Percentiles rank a stretch among this genome's conserved stretches.
phyloP scores from a whole-genome alignment of 1,140 invertebrate genomes.

The Oncopeltus fasciatus region DNA sequence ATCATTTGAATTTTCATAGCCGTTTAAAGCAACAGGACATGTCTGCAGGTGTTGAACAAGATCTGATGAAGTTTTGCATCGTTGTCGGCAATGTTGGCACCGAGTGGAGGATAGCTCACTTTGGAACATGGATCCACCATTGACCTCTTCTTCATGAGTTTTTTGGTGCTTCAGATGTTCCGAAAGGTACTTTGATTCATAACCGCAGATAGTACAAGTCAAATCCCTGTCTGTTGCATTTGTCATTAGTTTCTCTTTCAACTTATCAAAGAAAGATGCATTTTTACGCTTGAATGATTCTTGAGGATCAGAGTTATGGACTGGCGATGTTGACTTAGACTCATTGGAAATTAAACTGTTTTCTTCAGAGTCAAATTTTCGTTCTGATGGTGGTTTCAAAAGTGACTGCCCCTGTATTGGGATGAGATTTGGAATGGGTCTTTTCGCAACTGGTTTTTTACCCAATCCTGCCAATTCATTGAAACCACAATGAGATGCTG shows the following conservation, averaged over 20 bases:
- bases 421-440: constrained; percentile 55
- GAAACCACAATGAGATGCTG: constrained; percentile 34
- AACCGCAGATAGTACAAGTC: constrained; percentile 24
- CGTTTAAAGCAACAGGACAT: constrained; percentile 43
- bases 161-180: constrained; percentile 61
- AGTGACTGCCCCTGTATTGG: constrained; percentile 34
- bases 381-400: background rate
- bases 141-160: constrained; percentile 29
- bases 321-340: constrained; percentile 15
- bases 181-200: constrained; percentile 69
- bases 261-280: constrained; percentile 63
- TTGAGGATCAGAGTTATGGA: constrained; percentile 25
- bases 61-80: constrained; percentile 67
- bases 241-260: constrained; percentile 55
- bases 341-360: constrained; percentile 27
- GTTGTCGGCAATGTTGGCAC: constrained; percentile 68
- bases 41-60: constrained; percentile 54
- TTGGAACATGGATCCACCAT: constrained; percentile 30
- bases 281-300: constrained; percentile 48
- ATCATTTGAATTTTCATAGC: no score
- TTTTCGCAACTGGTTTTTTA: no score
- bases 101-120: constrained; percentile 41
- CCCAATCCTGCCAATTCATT: no score
- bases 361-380: background rate
- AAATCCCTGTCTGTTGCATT: constrained; percentile 30